Base-by-base conservation (phyloP, 2,888 invertebrate genomes). In the Machimus atricapillus region DNA sequence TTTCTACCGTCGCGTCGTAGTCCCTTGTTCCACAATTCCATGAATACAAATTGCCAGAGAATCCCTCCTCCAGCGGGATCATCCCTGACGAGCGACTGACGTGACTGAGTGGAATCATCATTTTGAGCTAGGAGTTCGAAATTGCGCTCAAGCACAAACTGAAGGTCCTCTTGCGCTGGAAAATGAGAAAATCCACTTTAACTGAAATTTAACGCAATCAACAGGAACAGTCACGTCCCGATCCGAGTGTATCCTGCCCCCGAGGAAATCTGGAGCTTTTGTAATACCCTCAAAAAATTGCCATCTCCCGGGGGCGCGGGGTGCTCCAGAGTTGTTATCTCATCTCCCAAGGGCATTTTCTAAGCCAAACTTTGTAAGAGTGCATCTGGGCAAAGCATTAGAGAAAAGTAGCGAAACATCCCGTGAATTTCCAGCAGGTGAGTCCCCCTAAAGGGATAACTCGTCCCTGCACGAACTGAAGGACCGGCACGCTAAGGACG, bases 1-100 rank as follows among this genome's bases (percentile, higher is more conserved):
- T 52, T 56, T 56, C 56, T 56, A 81, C 52, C 8, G n/a, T 31
- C 8, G 56, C 8, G n/a, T 31, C 8, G 56, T 27, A 56, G 31
- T 19, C 81, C n/a, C 79, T 56, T 81, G 56, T 81, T 81, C 52
- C 56, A 56, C 56, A 81, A 81, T 81, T 52, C 81, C 81, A 81
- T 81, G 81, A 81, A 81, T 81, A 81, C 81, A 81, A 81, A 81
- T 81, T 81, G 56, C 16, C n/a, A 46, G 23, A 8, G 56, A 56
- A 81, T 43, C 40, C 81, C 56, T 27, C 34, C 16, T 81, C 81
- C n/a, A 56, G 81, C 8, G 34, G 19, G 34, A 40, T 76, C 40
- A 37, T 40, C 34, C 76, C 76, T 76, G 76, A 76, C 76, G 76
- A 76, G 40, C 76, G 19, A 34, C 76, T 76, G 76, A 76, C 76